These are phyloP conservation scores for Galagoides demidoff DNA, from an alignment of 2,797 vertebrate genomes.

Conservation along the genomic window DNA sequence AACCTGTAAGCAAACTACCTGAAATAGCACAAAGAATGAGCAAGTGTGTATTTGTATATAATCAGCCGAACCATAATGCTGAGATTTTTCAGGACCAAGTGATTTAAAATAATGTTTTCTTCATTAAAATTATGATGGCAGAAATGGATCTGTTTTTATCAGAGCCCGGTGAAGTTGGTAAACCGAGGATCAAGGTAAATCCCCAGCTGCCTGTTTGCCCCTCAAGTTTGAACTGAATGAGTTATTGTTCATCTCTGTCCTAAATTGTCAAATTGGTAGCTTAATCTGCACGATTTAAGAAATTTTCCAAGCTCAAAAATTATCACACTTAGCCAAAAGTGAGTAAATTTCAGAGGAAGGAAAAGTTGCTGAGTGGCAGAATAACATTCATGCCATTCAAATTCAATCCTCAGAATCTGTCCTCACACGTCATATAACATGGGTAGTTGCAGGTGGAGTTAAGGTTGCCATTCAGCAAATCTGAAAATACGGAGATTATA, in stretches of 20 bases:
- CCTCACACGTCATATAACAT: neutral
- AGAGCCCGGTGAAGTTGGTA: constrained; percentile 21
- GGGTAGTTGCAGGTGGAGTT: neutral
- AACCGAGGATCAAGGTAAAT: neutral
- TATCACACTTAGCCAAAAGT: neutral
- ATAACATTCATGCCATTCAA: too few relatives aligned
- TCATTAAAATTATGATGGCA: neutral
- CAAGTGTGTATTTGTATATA: constrained; percentile 57
- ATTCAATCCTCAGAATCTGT: neutral
- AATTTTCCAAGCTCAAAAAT: neutral
- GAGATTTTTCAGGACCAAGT: neutral
- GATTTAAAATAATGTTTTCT: constrained; percentile 58
- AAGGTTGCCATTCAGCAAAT: neutral
- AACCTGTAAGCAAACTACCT: constrained; percentile 61
- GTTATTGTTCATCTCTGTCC: constrained; percentile 39
- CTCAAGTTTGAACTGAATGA: neutral
- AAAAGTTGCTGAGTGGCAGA: neutral
- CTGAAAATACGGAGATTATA: neutral
- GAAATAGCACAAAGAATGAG: constrained; percentile 42
- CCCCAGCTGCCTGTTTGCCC: neutral
- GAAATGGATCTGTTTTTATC: constrained; percentile 26
- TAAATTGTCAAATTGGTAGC: neutral
- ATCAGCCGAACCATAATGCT: constrained; percentile 68
- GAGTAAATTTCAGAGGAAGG: neutral
- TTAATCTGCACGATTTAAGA: neutral